Percentiles rank a stretch among this genome's conserved stretches.
phyloP scores from a whole-genome alignment of 2,113 vertebrate species.

The Clarias batrachus region DNA sequence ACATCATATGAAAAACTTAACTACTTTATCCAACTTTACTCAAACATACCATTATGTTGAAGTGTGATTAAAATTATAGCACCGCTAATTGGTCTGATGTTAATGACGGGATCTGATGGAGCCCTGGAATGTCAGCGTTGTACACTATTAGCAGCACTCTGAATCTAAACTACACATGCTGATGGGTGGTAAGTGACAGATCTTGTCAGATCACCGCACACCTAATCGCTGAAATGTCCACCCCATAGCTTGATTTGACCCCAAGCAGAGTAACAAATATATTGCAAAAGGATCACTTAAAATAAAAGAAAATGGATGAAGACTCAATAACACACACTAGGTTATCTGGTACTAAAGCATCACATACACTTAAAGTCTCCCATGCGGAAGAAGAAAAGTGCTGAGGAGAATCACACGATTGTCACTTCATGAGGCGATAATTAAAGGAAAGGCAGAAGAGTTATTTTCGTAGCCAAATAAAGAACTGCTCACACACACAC shows the following conservation, averaged over 20 bases:
- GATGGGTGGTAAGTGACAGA: not conserved
- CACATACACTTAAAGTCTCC: not conserved
- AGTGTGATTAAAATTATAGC: not conserved
- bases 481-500: not conserved
- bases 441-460: conserved; percentile 36
- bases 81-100: not conserved
- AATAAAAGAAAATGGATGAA: not conserved
- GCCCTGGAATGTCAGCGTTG: not conserved
- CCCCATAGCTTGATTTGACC: conserved; percentile 13
- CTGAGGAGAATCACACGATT: conserved; percentile 15
- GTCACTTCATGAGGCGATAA: conserved; percentile 45
- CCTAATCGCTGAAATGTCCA: conserved; percentile 21
- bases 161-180: not conserved
- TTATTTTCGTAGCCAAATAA: conserved; percentile 7
- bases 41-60: not conserved
- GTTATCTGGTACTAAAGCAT: not conserved
- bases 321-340: not conserved
- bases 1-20: not conserved
- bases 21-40: not conserved
- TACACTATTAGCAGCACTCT: not conserved
- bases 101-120: not conserved
- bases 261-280: not conserved
- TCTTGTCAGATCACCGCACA: not conserved
- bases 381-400: not conserved
- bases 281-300: not conserved